Conservation (phyloP, 2,797 vertebrate genomes). For the Cheirogaleus major region DNA sequence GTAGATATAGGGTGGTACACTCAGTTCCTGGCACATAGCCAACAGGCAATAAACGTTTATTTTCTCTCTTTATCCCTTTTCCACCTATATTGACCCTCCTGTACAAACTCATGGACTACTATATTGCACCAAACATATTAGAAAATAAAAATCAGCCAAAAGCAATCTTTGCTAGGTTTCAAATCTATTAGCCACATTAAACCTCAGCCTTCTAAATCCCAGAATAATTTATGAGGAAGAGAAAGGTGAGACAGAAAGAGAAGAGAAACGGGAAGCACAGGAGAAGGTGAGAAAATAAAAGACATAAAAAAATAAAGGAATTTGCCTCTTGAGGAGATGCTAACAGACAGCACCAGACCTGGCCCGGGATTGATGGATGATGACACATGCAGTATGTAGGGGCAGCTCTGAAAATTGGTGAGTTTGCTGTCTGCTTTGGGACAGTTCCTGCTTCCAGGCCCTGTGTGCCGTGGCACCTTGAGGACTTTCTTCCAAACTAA, state of each 20-base stretch:
- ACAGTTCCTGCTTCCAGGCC: not conserved
- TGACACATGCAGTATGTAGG: not conserved
- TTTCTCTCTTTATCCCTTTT: not conserved
- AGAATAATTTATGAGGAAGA: not conserved
- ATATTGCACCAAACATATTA: not conserved
- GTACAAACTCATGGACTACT: not conserved
- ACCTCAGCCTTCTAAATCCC: not conserved
- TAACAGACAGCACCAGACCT: not conserved
- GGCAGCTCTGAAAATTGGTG: no score
- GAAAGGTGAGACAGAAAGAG: not conserved
- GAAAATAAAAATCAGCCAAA: not conserved
- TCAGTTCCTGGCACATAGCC: not conserved
- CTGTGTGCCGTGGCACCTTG: fast-evolving
- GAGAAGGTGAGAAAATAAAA: not conserved
- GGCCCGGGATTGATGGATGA: not conserved
- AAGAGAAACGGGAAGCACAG: not conserved
- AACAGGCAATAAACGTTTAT: not conserved
- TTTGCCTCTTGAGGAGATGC: not conserved
- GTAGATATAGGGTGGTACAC: not conserved
- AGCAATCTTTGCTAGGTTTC: not conserved
- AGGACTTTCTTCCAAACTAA: not conserved
- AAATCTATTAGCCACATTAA: not conserved
- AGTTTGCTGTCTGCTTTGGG: not conserved
- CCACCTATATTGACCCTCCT: not conserved
- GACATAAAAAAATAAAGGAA: not conserved